Conservation (phyloP, 2,888 invertebrate species). For the Athripsodes cinereus region DNA sequence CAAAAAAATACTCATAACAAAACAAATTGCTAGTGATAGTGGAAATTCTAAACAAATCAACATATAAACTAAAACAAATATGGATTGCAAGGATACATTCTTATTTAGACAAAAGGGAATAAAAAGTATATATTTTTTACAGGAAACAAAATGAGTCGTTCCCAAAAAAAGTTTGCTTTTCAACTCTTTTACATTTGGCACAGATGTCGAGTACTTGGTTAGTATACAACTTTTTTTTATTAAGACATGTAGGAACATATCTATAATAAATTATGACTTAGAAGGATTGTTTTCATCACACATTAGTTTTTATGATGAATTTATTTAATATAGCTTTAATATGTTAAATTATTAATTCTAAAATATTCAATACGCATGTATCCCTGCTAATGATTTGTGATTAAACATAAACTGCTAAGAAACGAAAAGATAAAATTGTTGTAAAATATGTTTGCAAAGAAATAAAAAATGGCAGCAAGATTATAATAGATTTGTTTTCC, state of each 20-base stretch:
- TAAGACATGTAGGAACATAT: not conserved
- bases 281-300: no score
- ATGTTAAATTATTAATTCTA: no score
- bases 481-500: conserved; percentile 16
- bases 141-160: not conserved
- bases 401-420: not conserved
- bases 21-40: conserved; percentile 10
- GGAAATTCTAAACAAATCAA: conserved; percentile 4
- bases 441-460: conserved; percentile 23
- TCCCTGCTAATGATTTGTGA: conserved; percentile 16
- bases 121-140: no score
- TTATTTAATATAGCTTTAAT: no score
- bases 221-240: no score
- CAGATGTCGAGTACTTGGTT: no score
- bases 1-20: conserved; percentile 9
- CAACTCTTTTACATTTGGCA: no score
- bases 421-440: conserved; percentile 10
- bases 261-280: no score
- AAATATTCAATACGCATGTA: conserved; percentile 13
- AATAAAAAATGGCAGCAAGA: conserved; percentile 26
- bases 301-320: no score
- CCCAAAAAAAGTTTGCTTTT: no score
- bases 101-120: no score
- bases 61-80: conserved; percentile 10
- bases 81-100: conserved; percentile 19